Evolutionary conservation across 2,888 invertebrate genomes (phyloP), one percentile per base, ranked within the genome.

Genomic region (Scaptomyza cyrtandrae): DNA sequence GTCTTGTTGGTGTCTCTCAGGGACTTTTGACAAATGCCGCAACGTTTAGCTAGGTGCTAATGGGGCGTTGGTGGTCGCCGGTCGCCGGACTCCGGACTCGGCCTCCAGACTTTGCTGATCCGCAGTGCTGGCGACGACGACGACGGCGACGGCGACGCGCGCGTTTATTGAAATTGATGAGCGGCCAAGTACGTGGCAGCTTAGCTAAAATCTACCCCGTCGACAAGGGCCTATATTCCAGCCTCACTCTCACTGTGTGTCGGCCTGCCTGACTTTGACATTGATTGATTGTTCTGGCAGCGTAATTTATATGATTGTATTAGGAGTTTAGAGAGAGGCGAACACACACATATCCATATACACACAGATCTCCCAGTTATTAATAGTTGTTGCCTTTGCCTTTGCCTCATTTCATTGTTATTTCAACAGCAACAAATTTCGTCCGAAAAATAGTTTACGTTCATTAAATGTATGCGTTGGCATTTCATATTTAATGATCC

Each of bases 221-320:
- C 64, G 33, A 44, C 65, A 24, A 54, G 57, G 61, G 61, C 71
- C 66, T 74, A 74, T 14, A 52, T 50, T n/a, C n/a, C 55, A 16
- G 60, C 45, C 56, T 44, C 57, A 0, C 58, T 37, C 55, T 31
- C 13, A 6, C 14, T 24, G 54, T 50, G 54, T 46, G 49, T 49
- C 59, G 54, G 80, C 24, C 71, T 65, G 80, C 70, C 85, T 84
- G 83, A 69, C 75, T 78, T 65, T 86, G 85, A 86, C 85, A 85
- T 85, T 86, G 85, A 86, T 86, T 86, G 85, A 86, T 86, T 82
- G 83, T 82, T 75, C 75, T 66, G 68, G 57, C 78, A 70, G 83
- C 73, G 85, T 88, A 87, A 88, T 88, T 88, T 85, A 85, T 85
- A 80, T 84, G 87, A 88, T 87, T 86, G 82, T 84, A 83, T 85